Conservation (phyloP, 2,797 vertebrate species). For the Cossypha dichroa region DNA sequence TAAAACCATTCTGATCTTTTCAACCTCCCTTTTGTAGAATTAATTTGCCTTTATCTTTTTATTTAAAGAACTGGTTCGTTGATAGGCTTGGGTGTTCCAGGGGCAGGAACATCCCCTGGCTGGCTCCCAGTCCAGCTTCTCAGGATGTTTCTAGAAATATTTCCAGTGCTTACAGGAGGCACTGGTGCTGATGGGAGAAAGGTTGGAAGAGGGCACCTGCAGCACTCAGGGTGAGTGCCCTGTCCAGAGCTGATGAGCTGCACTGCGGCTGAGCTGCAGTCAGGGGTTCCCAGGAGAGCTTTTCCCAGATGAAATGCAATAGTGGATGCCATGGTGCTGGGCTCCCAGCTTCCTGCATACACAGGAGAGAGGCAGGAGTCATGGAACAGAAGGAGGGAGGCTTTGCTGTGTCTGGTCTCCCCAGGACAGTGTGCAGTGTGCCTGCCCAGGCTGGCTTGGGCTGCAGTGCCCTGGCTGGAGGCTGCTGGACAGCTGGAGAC, state of each 20-base stretch:
- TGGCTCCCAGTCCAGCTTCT: neutral
- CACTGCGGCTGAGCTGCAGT: neutral
- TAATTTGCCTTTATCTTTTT: constrained; percentile 16
- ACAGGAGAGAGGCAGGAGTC: neutral
- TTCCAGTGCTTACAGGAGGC: neutral
- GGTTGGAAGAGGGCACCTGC: neutral
- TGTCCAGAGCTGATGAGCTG: accelerated
- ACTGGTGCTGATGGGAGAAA: neutral
- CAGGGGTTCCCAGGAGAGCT: neutral
- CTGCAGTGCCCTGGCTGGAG: neutral
- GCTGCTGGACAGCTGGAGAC: neutral
- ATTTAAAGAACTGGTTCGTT: neutral
- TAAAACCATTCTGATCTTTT: neutral
- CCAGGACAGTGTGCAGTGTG: neutral
- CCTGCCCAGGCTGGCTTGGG: neutral
- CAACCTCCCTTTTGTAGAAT: neutral
- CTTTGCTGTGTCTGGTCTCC: neutral
- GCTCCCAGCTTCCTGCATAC: neutral
- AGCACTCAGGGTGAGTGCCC: neutral
- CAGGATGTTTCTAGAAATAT: neutral
- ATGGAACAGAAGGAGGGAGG: neutral
- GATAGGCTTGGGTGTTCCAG: neutral
- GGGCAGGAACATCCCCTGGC: neutral
- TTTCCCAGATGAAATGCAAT: neutral
- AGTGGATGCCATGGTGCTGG: neutral